Conservation (phyloP, 2,797 vertebrate species). For the Brachyalestes nurse region DNA sequence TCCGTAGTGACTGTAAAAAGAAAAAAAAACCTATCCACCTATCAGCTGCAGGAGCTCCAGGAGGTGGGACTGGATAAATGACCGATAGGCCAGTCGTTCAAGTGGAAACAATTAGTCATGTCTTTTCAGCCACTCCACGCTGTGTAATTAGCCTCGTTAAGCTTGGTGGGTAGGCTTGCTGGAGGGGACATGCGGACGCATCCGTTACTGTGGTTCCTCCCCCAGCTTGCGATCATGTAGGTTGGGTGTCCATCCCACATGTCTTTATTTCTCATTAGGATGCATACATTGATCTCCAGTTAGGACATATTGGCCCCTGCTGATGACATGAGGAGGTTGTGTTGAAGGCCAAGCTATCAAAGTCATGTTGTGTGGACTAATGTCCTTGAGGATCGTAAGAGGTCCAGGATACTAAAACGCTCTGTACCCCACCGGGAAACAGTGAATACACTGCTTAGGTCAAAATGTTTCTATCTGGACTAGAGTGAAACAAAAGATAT, state of each 20-base stretch:
- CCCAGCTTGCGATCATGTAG: constrained; percentile 18
- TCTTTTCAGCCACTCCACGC: constrained; percentile 49
- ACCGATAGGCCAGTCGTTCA: constrained; percentile 47
- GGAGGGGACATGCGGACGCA: constrained; percentile 28
- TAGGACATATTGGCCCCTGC: constrained; percentile 40
- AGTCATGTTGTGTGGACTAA: background rate
- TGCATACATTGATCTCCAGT: constrained; percentile 38
- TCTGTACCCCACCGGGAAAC: background rate
- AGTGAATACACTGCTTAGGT: background rate
- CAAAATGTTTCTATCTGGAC: background rate
- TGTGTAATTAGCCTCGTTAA: constrained; percentile 61
- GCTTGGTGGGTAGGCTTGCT: constrained; percentile 47
- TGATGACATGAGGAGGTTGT: constrained; percentile 3
- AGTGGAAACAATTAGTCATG: constrained; percentile 58
- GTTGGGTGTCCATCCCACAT: constrained; percentile 25
- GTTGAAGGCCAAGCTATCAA: constrained; percentile 1
- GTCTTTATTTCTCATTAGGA: constrained; percentile 28
- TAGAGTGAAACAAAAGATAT: background rate
- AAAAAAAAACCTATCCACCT: constrained; percentile 45
- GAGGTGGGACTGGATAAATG: constrained; percentile 49
- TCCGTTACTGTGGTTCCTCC: constrained; percentile 38
- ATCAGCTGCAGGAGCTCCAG: constrained; percentile 47
- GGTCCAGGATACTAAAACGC: background rate
- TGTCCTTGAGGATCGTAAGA: background rate
- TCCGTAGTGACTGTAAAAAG: constrained; percentile 35